Evolutionary conservation across 2,797 vertebrate species (phyloP), one percentile per base, ranked within the genome.

Genomic region (Cynopterus sphinx): DNA sequence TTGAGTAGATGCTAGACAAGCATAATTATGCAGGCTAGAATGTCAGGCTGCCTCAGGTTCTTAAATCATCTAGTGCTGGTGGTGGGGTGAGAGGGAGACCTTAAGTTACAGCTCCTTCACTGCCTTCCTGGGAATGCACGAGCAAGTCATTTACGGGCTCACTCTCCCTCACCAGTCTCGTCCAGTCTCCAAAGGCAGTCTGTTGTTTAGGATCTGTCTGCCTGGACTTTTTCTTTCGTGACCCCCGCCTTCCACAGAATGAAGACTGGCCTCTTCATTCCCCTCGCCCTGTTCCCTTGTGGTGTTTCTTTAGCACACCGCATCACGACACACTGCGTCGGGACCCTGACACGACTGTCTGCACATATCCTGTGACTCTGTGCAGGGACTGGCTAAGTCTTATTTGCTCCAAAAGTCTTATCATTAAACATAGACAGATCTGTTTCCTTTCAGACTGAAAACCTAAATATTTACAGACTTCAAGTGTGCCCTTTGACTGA

Each of bases 201-300:
- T 1, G 4, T 26, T 63, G 24, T n/a, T 79, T 10, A 7, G 0
- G n/a, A 67, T 91, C 33, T 9, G 0, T n/a, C 36, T 26, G 41
- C 59, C 24, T 36, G 19, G 33, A 22, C n/a, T 87, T 39, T 39
- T 55, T 21, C 39, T 78, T 15, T 57, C 59, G 16, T 0, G 0
- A 53, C 24, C 5, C 49, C 46, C n/a, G n/a, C 4, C 11, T 11
- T 53, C 28, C 70, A 51, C 0, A 6, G 67, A n/a, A n/a, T n/a
- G n/a, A 28, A 61, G 53, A 8, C 43, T 12, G n/a, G 41, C 61
- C 7, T 21, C 70, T 43, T 70, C 41, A 5, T 46, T 13, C 3
- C 4, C 5, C 24, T 1, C 28, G 7, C 26, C 36, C 51, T 33
- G 2, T 12, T n/a, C 39, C 41, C 3, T 36, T 17, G 0, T 8